Evolutionary conservation across 2,113 vertebrate genomes (phyloP).

Genomic region (Vidua chalybeata): DNA sequence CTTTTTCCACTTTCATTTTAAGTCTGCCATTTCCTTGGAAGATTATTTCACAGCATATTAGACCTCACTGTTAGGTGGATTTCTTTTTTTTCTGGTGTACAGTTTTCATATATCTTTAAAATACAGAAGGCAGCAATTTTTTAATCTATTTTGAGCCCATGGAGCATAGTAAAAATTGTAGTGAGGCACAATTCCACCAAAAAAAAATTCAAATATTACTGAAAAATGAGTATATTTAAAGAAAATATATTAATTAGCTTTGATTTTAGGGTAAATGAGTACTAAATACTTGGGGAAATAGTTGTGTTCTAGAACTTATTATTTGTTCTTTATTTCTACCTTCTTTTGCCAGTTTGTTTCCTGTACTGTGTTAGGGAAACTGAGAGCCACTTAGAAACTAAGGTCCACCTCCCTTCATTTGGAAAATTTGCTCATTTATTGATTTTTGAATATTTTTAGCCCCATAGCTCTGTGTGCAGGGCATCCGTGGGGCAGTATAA

Average conservation of each 20-base stretch:
- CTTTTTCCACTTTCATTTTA: slow-evolving; percentile 1
- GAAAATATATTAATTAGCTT: background rate
- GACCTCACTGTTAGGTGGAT: background rate
- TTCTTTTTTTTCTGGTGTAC: background rate
- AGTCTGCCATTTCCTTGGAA: background rate
- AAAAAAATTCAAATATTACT: background rate
- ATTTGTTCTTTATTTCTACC: background rate
- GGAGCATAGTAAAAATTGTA: background rate
- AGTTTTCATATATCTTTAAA: background rate
- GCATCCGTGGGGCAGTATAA: background rate
- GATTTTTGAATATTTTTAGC: background rate
- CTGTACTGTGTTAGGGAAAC: background rate
- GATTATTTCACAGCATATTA: slow-evolving; percentile 17
- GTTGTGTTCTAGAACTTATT: background rate
- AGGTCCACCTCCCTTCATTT: background rate
- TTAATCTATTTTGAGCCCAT: background rate
- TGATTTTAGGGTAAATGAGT: background rate
- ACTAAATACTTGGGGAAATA: background rate
- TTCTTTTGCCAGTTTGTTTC: background rate
- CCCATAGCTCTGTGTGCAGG: background rate
- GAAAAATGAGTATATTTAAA: background rate
- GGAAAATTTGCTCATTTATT: background rate
- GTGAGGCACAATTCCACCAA: background rate
- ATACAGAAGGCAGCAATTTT: background rate
- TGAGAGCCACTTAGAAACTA: background rate